Percentiles rank a stretch among this genome's conserved stretches.
phyloP scores from a whole-genome alignment of 2,797 vertebrate species.

The Rhadinocentrus ornatus region DNA sequence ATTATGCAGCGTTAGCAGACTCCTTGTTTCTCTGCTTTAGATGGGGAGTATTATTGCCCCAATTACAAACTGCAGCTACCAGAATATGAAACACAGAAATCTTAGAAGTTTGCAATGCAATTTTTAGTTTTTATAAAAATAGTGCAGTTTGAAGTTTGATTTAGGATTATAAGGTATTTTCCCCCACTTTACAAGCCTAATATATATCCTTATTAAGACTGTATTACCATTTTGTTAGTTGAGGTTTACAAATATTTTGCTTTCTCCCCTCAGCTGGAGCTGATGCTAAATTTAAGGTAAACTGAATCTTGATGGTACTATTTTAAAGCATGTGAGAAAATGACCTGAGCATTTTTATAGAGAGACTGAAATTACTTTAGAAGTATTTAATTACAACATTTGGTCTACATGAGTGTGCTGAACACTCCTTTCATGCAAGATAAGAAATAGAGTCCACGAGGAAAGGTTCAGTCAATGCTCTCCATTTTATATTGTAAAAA shows the following conservation, averaged over 20 bases:
- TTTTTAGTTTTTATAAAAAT: neutral
- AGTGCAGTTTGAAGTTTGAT: neutral
- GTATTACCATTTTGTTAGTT: neutral
- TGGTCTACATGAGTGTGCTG: conserved; percentile 12
- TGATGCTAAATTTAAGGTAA: neutral
- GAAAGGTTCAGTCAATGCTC: conserved; percentile 43
- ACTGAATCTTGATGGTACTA: neutral
- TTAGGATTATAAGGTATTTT: neutral
- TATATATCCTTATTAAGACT: neutral
- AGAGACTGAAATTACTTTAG: neutral
- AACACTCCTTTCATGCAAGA: conserved; percentile 19
- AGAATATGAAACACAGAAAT: conserved; percentile 1
- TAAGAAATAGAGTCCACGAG: conserved; percentile 20
- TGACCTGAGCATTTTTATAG: neutral
- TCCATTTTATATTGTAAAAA: conserved; percentile 48
- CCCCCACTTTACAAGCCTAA: neutral
- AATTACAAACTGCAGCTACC: conserved; percentile 1
- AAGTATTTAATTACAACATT: neutral
- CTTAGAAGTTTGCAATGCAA: neutral
- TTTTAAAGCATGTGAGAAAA: neutral
- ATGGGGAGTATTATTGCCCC: neutral
- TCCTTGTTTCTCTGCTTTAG: conserved; percentile 12
- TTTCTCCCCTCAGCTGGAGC: neutral
- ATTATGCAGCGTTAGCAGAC: neutral
- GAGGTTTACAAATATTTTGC: neutral